Evolutionary conservation across 92 coral and sea anemone genomes (phyloP).

Genomic region (Virgularia gustaviana): DNA sequence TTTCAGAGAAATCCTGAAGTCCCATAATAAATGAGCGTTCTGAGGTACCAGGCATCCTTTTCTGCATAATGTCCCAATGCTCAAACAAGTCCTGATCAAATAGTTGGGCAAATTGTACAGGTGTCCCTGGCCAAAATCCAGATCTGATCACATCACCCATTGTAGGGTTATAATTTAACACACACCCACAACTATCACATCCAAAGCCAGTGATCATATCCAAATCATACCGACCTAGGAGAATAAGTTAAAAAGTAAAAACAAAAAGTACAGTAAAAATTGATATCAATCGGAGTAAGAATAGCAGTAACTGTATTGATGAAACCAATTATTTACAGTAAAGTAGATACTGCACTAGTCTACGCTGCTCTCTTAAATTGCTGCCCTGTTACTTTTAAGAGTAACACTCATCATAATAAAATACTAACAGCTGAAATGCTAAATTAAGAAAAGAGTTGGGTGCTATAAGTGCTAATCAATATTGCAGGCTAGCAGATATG

Average conservation of each 20-base stretch:
- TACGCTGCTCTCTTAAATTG: too few species aligned
- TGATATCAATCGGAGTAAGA: too few species aligned
- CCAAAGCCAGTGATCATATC: conserved; percentile 25
- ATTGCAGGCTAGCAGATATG: too few species aligned
- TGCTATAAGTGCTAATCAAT: too few species aligned
- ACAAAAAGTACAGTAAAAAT: background rate
- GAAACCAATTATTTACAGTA: too few species aligned
- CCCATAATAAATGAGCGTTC: conserved; percentile 41
- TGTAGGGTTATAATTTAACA: background rate
- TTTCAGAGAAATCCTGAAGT: conserved; percentile 41
- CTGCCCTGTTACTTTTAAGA: too few species aligned
- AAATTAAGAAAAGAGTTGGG: too few species aligned
- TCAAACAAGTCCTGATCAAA: conserved; percentile 43
- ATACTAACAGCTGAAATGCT: background rate
- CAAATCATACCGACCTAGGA: conserved; percentile 47
- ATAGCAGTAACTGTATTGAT: too few species aligned
- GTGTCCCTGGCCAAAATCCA: conserved; percentile 53
- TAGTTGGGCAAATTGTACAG: conserved; percentile 19
- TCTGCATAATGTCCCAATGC: conserved; percentile 47
- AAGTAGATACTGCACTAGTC: too few species aligned
- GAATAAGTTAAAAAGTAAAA: background rate
- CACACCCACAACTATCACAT: background rate
- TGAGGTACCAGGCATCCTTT: conserved; percentile 56
- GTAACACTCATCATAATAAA: too few species aligned
- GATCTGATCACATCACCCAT: background rate